Evolutionary conservation across 35 echinoderm and acorn worm genomes (phyloP).

Genomic region (Ptychodera flava): DNA sequence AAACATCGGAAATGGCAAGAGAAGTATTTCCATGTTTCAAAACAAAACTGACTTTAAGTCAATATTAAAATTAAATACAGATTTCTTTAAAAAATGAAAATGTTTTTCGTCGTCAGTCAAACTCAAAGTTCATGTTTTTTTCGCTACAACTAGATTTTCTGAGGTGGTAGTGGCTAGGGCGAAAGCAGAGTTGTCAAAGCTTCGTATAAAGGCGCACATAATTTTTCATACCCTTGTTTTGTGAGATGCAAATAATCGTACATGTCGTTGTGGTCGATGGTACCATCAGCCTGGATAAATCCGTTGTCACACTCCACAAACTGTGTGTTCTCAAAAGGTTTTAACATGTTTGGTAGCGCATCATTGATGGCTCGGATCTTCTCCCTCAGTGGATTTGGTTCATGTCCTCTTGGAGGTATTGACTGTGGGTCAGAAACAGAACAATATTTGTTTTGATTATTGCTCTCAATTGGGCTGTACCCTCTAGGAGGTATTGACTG

Average conservation of each 20-base stretch:
- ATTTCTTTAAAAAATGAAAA: too few species aligned
- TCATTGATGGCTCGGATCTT: slow-evolving; percentile 65
- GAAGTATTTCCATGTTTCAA: too few species aligned
- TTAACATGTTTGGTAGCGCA: slow-evolving; percentile 29
- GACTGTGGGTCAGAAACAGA: slow-evolving; percentile 40
- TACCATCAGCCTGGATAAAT: slow-evolving; percentile 60
- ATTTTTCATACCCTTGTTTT: slow-evolving; percentile 59
- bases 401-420: slow-evolving; percentile 70
- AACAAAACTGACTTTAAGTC: too few species aligned
- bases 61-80: too few species aligned
- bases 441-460: too few species aligned
- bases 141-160: too few species aligned
- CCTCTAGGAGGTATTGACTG: slow-evolving; percentile 79
- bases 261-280: slow-evolving; percentile 67
- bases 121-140: too few species aligned
- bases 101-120: too few species aligned
- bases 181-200: slow-evolving; percentile 49
- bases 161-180: not conserved
- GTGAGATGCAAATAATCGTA: slow-evolving; percentile 88
- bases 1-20: too few species aligned
- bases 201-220: slow-evolving; percentile 49
- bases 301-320: slow-evolving; percentile 32
- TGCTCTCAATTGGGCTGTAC: too few species aligned
- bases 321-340: slow-evolving; percentile 41
- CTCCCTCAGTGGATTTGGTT: slow-evolving; percentile 64